Percentiles rank a stretch among this genome's conserved stretches.
These are phyloP conservation scores for Brachyalestes nurse DNA, from an alignment of 2,797 vertebrate species.

Conservation along the genomic window DNA sequence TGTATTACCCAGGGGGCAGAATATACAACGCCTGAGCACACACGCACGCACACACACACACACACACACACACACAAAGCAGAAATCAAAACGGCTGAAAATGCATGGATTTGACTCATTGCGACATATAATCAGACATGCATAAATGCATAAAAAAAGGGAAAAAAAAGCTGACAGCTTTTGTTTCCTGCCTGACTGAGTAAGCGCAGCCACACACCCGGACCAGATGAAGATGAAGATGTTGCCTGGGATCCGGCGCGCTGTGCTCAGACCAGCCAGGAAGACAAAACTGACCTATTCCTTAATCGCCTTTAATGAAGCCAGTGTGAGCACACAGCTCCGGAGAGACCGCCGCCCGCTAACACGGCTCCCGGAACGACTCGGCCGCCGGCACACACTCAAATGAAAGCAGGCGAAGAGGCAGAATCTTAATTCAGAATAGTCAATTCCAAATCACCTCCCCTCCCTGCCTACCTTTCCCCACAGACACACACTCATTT, in stretches of 20 bases:
- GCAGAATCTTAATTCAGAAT: constrained; percentile 72
- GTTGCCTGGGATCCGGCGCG: constrained; percentile 61
- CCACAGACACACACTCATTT: constrained; percentile 72
- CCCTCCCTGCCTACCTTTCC: constrained; percentile 69
- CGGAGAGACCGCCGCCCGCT: constrained; percentile 49
- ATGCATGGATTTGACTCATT: constrained; percentile 56
- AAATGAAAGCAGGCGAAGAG: constrained; percentile 64
- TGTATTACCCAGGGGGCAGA: not conserved
- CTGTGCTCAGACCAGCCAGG: constrained; percentile 64
- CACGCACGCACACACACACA: not conserved
- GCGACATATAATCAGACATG: constrained; percentile 65
- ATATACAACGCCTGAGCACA: not conserved
- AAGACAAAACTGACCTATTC: constrained; percentile 77
- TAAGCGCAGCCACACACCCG: constrained; percentile 54
- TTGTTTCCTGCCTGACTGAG: constrained; percentile 67
- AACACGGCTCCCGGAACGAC: constrained; percentile 40
- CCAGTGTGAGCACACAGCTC: constrained; percentile 71
- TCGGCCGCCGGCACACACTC: constrained; percentile 59
- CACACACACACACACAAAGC: not conserved
- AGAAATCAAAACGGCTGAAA: constrained; percentile 35
- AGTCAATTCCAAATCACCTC: constrained; percentile 72
- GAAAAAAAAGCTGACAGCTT: constrained; percentile 65
- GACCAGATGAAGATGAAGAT: constrained; percentile 66
- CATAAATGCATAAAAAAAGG: constrained; percentile 57
- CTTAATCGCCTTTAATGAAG: constrained; percentile 81